A percentile compares a stretch with the other conserved stretches of the same genome.
These are phyloP conservation scores for Pseudomyrmex concolor DNA, from an alignment of 1,140 invertebrate genomes.

Conservation along the genomic window DNA sequence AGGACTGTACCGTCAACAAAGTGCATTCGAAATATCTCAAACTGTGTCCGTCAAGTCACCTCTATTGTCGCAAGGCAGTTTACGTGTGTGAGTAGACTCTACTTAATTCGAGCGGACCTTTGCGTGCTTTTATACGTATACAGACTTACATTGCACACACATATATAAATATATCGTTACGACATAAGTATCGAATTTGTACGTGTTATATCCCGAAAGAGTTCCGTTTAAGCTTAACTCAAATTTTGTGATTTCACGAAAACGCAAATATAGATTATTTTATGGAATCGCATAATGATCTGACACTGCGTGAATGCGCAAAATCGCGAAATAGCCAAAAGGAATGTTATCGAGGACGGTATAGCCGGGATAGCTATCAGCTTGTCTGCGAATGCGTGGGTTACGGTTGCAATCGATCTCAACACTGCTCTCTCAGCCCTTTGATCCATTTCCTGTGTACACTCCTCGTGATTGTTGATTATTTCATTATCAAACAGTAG, in stretches of 20 bases:
- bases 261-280: constrained; percentile 72
- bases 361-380: constrained; percentile 73
- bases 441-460: constrained; percentile 11
- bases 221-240: not conserved
- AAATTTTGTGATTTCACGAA: not conserved
- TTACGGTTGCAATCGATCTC: constrained; percentile 69
- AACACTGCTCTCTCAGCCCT: not conserved
- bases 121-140: not conserved
- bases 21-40: constrained; percentile 68
- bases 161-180: too few species aligned
- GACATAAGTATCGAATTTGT: not conserved
- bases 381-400: constrained; percentile 71
- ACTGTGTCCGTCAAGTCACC: constrained; percentile 54
- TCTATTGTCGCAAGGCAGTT: constrained; percentile 70
- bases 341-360: constrained; percentile 73
- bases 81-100: constrained; percentile 67
- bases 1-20: constrained; percentile 58
- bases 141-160: not conserved
- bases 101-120: not conserved
- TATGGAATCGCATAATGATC: constrained; percentile 60
- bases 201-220: too few species aligned
- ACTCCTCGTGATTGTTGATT: constrained; percentile 25
- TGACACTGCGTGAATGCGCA: constrained; percentile 71
- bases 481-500: constrained; percentile 3
- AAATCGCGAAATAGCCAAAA: constrained; percentile 54